A percentile compares a stretch with the other conserved stretches of the same genome.
phyloP scores from a whole-genome alignment of 92 coral and sea anemone species.

The Ricordea florida region DNA sequence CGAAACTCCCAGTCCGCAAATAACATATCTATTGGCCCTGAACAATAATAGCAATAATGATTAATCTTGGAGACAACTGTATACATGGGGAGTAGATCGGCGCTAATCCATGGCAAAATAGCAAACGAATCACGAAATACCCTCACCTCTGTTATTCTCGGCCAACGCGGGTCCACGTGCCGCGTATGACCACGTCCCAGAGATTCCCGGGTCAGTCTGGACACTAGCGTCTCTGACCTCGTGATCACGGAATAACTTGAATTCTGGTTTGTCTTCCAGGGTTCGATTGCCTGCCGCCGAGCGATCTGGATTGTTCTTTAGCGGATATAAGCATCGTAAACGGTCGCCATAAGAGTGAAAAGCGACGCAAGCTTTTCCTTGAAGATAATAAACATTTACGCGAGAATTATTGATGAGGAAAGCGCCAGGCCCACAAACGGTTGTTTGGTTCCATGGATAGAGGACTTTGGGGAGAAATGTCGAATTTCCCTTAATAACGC shows the following conservation, averaged over 20 bases:
- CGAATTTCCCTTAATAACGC: too few species aligned
- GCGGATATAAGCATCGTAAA: constrained; percentile 78
- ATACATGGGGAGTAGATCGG: too few species aligned
- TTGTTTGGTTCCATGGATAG: too few species aligned
- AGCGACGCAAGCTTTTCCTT: constrained; percentile 89
- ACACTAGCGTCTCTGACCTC: constrained; percentile 92
- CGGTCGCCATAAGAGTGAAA: constrained; percentile 92
- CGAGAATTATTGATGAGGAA: not conserved
- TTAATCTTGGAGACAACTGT: too few species aligned
- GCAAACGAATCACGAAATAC: too few species aligned
- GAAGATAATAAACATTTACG: not conserved
- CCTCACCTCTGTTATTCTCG: constrained; percentile 59
- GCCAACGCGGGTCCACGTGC: constrained; percentile 71
- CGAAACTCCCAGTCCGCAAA: too few species aligned
- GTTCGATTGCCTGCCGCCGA: constrained; percentile 46
- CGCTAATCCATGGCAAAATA: too few species aligned
- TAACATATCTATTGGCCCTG: too few species aligned
- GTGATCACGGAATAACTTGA: constrained; percentile 71
- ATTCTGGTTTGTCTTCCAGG: constrained; percentile 39
- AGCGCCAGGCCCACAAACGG: not conserved
- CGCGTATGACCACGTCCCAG: constrained; percentile 63
- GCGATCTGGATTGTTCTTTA: constrained; percentile 72
- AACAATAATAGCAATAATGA: too few species aligned
- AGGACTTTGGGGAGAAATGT: too few species aligned
- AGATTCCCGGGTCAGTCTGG: constrained; percentile 81